Percentiles rank a stretch among this genome's conserved stretches.
Conservation (phyloP, 2,888 invertebrate genomes). For the Orthosia incerta region DNA sequence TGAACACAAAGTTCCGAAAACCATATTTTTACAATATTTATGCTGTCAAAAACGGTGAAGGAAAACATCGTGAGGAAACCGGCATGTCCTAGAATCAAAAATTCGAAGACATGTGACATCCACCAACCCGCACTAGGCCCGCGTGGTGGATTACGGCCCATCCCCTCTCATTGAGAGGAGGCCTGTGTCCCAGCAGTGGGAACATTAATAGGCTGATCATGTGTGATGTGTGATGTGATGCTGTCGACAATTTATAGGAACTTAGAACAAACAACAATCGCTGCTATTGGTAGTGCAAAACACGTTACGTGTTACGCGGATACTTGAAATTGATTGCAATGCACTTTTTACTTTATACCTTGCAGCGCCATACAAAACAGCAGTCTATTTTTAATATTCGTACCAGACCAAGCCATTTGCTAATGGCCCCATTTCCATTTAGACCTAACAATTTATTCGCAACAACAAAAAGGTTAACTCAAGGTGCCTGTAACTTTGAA, state of each 20-base stretch:
- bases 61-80: too few relatives aligned
- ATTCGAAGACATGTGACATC: too few relatives aligned
- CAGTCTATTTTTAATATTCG: constrained; percentile 33
- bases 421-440: constrained; percentile 34
- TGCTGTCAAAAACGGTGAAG: too few relatives aligned
- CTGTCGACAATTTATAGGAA: not conserved
- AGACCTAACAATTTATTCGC: constrained; percentile 29
- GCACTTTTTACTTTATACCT: not conserved
- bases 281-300: not conserved
- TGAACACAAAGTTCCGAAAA: not conserved
- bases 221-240: too few relatives aligned
- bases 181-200: too few relatives aligned
- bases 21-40: not conserved
- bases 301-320: not conserved
- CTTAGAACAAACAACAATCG: too few relatives aligned
- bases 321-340: not conserved
- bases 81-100: too few relatives aligned
- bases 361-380: not conserved
- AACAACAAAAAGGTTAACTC: constrained; percentile 32
- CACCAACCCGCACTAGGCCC: too few relatives aligned
- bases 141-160: too few relatives aligned
- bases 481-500: constrained; percentile 33
- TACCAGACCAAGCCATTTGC: constrained; percentile 30
- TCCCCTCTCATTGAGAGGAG: too few relatives aligned
- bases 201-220: too few relatives aligned